phyloP scores from a whole-genome alignment of 2,888 invertebrate genomes.

The Carpatolechia fugitivella region DNA sequence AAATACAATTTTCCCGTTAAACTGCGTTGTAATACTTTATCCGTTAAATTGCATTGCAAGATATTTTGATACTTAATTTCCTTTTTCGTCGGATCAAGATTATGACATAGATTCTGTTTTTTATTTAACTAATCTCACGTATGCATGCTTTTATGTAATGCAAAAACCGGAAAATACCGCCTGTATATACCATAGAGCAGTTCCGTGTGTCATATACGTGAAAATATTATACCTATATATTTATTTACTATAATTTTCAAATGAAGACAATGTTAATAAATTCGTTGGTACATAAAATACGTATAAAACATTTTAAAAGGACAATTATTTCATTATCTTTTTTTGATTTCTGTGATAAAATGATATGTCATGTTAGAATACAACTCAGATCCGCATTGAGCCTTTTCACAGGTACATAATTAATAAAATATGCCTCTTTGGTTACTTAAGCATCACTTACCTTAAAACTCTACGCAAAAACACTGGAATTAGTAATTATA shows the following conservation, averaged over 20 bases:
- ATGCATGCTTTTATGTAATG: no score
- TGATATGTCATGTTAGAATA: background rate
- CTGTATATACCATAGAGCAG: no score
- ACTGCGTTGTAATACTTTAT: no score
- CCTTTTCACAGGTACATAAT: background rate
- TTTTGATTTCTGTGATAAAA: background rate
- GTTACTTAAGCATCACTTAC: background rate
- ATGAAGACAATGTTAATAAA: background rate
- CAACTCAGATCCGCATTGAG: background rate
- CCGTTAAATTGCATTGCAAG: no score
- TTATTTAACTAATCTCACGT: no score
- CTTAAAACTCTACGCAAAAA: background rate
- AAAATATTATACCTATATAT: background rate
- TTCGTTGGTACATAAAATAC: background rate
- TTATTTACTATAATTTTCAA: background rate
- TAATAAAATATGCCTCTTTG: constrained; percentile 1
- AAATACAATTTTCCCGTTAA: no score
- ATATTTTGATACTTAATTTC: no score
- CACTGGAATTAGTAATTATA: background rate
- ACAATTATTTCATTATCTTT: background rate
- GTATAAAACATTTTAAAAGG: background rate
- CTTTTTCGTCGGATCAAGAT: no score
- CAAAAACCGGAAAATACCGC: no score
- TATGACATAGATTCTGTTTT: no score
- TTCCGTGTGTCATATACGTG: background rate